These are phyloP conservation scores for Candoia aspera DNA, from an alignment of 2,113 vertebrate genomes.

Conservation along the genomic window DNA sequence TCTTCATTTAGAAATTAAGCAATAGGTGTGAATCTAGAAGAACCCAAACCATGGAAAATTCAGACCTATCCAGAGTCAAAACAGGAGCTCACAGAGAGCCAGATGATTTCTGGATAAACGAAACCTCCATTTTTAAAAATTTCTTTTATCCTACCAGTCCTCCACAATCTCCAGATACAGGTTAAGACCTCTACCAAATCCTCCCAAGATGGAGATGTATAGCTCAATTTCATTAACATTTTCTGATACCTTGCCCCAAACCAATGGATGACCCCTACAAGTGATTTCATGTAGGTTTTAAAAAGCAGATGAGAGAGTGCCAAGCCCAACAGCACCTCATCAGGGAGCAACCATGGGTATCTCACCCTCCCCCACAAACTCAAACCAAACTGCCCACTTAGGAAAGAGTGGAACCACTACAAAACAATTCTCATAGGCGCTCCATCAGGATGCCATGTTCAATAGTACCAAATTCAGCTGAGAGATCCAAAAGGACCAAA, in stretches of 20 bases:
- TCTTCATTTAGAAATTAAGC: not conserved
- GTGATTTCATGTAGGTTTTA: not conserved
- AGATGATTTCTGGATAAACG: not conserved
- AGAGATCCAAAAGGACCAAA: not conserved
- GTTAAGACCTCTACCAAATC: not conserved
- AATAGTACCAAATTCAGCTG: not conserved
- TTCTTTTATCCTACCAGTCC: not conserved
- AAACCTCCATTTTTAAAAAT: not conserved
- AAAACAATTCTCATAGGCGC: not conserved
- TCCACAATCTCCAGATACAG: not conserved
- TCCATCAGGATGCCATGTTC: not conserved
- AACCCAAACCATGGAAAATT: not conserved
- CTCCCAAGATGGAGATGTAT: not conserved
- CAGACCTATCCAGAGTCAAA: not conserved
- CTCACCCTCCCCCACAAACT: not conserved
- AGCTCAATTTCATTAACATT: not conserved
- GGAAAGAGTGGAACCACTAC: not conserved
- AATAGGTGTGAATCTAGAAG: not conserved
- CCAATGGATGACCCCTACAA: not conserved
- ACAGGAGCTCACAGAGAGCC: not conserved
- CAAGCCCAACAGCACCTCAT: not conserved
- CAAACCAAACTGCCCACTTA: not conserved
- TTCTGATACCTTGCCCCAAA: not conserved
- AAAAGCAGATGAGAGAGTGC: not conserved
- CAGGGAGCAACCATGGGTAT: not conserved